These are phyloP conservation scores for Lagodon rhomboides DNA, from an alignment of 2,797 vertebrate genomes.

Conservation along the genomic window DNA sequence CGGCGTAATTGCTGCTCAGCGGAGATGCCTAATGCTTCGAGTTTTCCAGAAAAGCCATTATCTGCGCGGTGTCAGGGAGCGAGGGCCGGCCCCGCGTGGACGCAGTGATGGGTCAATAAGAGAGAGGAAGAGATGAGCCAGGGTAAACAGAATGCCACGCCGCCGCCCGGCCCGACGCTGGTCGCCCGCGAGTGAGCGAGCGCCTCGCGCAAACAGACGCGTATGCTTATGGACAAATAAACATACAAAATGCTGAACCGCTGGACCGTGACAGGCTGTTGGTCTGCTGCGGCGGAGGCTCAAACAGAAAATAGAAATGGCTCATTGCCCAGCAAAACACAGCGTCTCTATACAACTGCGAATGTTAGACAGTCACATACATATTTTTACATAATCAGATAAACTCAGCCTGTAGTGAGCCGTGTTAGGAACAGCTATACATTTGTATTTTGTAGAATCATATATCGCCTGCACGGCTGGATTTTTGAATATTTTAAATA, in stretches of 20 bases:
- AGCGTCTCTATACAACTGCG: slow-evolving; percentile 28
- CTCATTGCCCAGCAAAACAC: slow-evolving; percentile 42
- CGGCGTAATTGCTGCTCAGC: slow-evolving; percentile 64
- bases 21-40: slow-evolving; percentile 49
- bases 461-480: neutral
- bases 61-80: slow-evolving; percentile 46
- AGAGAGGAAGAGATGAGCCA: slow-evolving; percentile 48
- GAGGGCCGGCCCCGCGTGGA: slow-evolving; percentile 46
- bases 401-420: neutral
- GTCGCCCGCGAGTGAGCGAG: slow-evolving; percentile 30
- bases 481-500: neutral
- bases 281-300: slow-evolving; percentile 49
- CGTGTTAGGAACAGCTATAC: neutral
- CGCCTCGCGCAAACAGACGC: slow-evolving; percentile 30
- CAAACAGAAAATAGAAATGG: slow-evolving; percentile 67
- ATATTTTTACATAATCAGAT: neutral
- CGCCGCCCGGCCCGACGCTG: slow-evolving; percentile 30
- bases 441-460: neutral
- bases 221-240: slow-evolving; percentile 59
- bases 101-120: slow-evolving; percentile 61
- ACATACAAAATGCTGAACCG: slow-evolving; percentile 59
- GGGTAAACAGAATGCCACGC: slow-evolving; percentile 55
- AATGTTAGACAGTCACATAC: slow-evolving; percentile 7
- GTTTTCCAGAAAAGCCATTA: slow-evolving; percentile 74
- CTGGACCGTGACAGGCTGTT: slow-evolving; percentile 63